Conservation (phyloP, 2,888 invertebrate genomes). For the Archips crataeganus region DNA sequence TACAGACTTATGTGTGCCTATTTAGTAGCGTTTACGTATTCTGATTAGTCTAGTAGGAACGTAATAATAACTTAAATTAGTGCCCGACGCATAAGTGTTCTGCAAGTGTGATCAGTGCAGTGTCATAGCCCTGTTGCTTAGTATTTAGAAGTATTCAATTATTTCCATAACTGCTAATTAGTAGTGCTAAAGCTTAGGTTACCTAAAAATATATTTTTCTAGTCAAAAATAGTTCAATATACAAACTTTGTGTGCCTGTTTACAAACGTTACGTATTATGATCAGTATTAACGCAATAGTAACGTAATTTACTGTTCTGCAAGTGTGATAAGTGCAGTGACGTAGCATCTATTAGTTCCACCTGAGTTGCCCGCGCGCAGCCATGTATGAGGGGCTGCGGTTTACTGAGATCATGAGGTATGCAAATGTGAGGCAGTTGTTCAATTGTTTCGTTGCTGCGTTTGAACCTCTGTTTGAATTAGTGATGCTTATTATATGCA, state of each 20-base stretch:
- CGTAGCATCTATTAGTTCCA: constrained; percentile 22
- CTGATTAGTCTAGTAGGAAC: not conserved
- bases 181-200: too few relatives aligned
- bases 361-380: constrained; percentile 36
- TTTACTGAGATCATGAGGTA: constrained; percentile 58
- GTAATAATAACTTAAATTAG: not conserved
- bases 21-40: not conserved
- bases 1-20: too few relatives aligned
- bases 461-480: not conserved
- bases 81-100: not conserved
- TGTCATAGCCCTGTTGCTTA: constrained; percentile 7
- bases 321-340: constrained; percentile 18
- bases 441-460: not conserved
- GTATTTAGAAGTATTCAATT: not conserved
- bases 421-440: constrained; percentile 18
- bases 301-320: not conserved
- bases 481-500: not conserved
- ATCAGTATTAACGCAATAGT: not conserved
- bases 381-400: constrained; percentile 61
- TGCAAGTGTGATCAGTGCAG: constrained; percentile 13
- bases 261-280: not conserved
- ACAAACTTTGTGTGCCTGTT: too few relatives aligned
- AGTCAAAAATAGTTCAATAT: not conserved
- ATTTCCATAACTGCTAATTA: too few relatives aligned
- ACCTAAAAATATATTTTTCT: not conserved